Conservation (phyloP, 1,140 invertebrate genomes). For the Chymomyza costata region DNA sequence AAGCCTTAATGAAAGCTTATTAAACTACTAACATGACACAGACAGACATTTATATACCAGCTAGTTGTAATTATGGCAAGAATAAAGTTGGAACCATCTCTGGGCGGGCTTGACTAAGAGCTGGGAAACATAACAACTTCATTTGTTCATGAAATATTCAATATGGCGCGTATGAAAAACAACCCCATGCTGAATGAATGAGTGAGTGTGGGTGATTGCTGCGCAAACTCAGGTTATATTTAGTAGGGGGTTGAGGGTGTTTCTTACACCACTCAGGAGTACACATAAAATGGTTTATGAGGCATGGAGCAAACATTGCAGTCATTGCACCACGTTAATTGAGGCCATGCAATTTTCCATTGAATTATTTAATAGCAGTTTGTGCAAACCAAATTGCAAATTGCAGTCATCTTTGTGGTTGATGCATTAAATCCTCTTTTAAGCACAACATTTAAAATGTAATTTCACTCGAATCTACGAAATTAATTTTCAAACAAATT, state of each 20-base stretch:
- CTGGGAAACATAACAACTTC: slow-evolving; percentile 59
- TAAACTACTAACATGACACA: slow-evolving; percentile 49
- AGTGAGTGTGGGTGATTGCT: slow-evolving; percentile 29
- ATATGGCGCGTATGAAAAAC: slow-evolving; percentile 53
- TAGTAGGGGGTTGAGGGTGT: background rate
- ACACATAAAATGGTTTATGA: too few species aligned
- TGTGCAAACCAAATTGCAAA: slow-evolving; percentile 22
- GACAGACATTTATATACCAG: slow-evolving; percentile 6
- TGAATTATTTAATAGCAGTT: slow-evolving; percentile 39
- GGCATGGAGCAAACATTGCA: background rate
- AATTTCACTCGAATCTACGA: slow-evolving; percentile 52
- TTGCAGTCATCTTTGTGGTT: background rate
- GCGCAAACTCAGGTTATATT: slow-evolving; percentile 48
- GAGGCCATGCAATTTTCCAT: slow-evolving; percentile 45
- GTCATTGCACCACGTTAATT: slow-evolving; percentile 16
- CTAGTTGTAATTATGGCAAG: slow-evolving; percentile 34
- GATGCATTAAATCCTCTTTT: slow-evolving; percentile 46
- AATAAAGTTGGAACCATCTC: slow-evolving; percentile 20
- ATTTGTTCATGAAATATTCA: slow-evolving; percentile 74
- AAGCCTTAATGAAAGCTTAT: slow-evolving; percentile 68
- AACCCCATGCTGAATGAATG: slow-evolving; percentile 27
- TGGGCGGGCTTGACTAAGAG: slow-evolving; percentile 22
- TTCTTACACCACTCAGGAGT: too few species aligned
- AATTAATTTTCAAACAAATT: slow-evolving; percentile 69
- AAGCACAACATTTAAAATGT: slow-evolving; percentile 65